A percentile compares a stretch with the other conserved stretches of the same genome.
These are phyloP conservation scores for Acanthornis magna DNA, from an alignment of 2,797 vertebrate species.

Conservation along the genomic window DNA sequence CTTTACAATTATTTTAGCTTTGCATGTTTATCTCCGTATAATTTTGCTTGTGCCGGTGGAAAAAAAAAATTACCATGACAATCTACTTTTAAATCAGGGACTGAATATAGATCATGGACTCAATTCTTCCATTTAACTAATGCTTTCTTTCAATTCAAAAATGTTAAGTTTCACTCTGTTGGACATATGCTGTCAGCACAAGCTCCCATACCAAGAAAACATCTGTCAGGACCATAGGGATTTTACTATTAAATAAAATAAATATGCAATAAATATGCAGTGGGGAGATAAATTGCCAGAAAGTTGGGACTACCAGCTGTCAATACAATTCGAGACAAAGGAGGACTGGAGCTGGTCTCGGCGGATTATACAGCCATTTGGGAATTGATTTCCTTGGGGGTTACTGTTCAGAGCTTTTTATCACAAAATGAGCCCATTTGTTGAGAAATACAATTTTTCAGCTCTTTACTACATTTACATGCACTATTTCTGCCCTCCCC, in stretches of 20 bases:
- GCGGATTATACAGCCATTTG: slow-evolving; percentile 42
- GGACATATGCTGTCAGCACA: neutral
- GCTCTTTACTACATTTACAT: neutral
- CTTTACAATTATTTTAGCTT: neutral
- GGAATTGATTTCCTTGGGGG: slow-evolving; percentile 58
- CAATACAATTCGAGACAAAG: slow-evolving; percentile 65
- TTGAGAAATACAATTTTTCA: slow-evolving; percentile 1
- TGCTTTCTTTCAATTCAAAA: slow-evolving; percentile 12
- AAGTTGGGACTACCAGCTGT: slow-evolving; percentile 66
- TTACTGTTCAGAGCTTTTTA: neutral
- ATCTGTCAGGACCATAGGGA: slow-evolving; percentile 58
- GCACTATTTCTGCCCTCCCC: neutral
- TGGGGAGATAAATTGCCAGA: slow-evolving; percentile 50
- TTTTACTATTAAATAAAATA: slow-evolving; percentile 51
- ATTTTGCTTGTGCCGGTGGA: neutral
- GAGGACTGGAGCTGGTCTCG: neutral
- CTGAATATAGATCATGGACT: neutral
- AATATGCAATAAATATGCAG: slow-evolving; percentile 68
- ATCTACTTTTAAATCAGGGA: neutral
- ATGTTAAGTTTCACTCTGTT: neutral
- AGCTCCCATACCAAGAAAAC: neutral
- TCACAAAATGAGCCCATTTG: neutral
- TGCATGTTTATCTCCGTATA: neutral
- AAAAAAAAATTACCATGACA: neutral
- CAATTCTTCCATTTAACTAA: slow-evolving; percentile 13